Evolutionary conservation across 2,797 vertebrate genomes (phyloP).

Genomic region (Eremophila alpestris): DNA sequence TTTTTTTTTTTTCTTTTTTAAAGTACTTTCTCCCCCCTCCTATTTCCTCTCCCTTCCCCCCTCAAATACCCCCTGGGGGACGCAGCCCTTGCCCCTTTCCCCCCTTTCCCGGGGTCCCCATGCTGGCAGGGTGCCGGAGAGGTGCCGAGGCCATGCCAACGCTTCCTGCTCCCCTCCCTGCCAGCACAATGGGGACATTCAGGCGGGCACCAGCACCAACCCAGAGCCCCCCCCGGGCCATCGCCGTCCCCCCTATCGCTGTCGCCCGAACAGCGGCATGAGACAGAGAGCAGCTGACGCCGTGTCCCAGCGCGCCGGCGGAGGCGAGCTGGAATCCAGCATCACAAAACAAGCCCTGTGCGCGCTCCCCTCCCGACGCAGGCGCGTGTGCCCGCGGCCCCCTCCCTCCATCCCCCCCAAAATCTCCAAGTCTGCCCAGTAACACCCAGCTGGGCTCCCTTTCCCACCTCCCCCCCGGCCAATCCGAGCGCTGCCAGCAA

Average conservation of each 20-base stretch:
- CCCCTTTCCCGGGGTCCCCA: neutral
- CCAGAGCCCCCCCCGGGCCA: neutral
- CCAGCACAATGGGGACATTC: constrained; percentile 39
- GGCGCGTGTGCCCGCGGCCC: neutral
- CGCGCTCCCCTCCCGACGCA: neutral
- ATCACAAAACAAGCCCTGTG: constrained; percentile 56
- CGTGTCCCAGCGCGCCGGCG: neutral
- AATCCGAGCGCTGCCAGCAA: constrained; percentile 18
- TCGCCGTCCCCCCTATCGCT: neutral
- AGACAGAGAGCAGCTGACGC: constrained; percentile 47
- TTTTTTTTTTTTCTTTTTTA: neutral
- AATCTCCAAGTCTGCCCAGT: constrained; percentile 65
- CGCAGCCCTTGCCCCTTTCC: neutral
- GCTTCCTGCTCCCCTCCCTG: constrained; percentile 3
- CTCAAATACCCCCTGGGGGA: no score
- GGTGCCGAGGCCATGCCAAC: neutral
- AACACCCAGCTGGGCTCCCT: constrained; percentile 31
- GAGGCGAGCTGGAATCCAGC: constrained; percentile 56
- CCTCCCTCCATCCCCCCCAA: neutral
- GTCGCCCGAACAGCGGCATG: constrained; percentile 7
- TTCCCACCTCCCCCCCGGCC: neutral
- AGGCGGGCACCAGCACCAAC: neutral
- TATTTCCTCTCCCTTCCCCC: neutral
- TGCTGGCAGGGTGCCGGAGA: neutral
- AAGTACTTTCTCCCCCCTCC: neutral